These are phyloP conservation scores for Piaya cayana DNA, from an alignment of 2,113 vertebrate species.

Conservation along the genomic window DNA sequence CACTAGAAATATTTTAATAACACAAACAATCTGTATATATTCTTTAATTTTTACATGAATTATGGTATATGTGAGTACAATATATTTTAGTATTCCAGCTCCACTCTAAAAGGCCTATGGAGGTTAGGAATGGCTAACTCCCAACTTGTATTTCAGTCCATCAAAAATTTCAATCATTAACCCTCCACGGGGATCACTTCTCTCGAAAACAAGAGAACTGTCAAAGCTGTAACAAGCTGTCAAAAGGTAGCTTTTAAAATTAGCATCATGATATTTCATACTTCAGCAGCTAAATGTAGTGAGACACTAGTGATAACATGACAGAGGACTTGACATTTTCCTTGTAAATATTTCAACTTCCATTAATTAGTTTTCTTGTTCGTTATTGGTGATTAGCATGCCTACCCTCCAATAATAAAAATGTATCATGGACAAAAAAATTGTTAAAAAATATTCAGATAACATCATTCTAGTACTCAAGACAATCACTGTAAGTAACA, in stretches of 20 bases:
- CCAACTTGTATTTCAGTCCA: background rate
- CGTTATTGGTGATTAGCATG: background rate
- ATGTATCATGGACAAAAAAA: background rate
- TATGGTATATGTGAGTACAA: background rate
- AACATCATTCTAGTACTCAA: background rate
- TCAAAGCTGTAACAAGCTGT: background rate
- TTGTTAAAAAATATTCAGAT: background rate
- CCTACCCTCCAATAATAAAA: background rate
- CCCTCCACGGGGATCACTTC: background rate
- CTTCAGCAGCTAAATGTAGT: background rate
- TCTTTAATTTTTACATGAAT: background rate
- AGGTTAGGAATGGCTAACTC: background rate
- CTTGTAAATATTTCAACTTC: background rate
- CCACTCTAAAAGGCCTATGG: background rate
- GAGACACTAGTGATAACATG: background rate
- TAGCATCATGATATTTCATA: conserved; percentile 17
- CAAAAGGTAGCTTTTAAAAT: background rate
- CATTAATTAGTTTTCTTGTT: background rate
- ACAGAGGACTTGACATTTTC: background rate
- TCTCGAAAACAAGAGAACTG: background rate
- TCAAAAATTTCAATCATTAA: background rate
- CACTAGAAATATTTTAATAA: background rate
- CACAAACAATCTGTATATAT: background rate
- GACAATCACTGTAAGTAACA: background rate
- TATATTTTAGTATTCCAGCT: background rate